phyloP scores from a whole-genome alignment of 2,888 invertebrate species.

The Netelia virgata region DNA sequence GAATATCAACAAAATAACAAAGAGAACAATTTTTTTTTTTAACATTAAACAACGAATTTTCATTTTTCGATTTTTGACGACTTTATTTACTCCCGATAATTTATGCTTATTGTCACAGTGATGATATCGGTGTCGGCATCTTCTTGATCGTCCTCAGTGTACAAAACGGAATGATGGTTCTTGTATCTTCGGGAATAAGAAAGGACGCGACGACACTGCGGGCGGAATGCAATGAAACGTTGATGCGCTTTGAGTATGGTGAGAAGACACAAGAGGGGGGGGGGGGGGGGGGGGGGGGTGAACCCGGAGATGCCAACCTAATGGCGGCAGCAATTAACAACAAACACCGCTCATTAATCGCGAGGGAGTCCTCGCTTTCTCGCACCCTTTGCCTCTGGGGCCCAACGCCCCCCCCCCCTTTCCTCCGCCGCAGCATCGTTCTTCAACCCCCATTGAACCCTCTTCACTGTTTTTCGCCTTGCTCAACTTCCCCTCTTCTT shows the following conservation, averaged over 20 bases:
- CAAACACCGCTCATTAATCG: constrained; percentile 85
- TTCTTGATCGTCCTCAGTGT: constrained; percentile 2
- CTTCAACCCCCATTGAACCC: constrained; percentile 34
- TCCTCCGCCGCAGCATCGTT: too few relatives aligned
- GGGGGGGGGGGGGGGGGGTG: constrained; percentile 56
- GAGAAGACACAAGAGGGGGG: constrained; percentile 50
- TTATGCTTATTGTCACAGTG: too few relatives aligned
- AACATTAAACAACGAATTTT: too few relatives aligned
- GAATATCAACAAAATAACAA: not conserved
- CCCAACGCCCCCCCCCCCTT: constrained; percentile 21
- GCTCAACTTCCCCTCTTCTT: constrained; percentile 24
- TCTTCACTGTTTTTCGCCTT: constrained; percentile 28
- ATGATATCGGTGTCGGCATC: not conserved
- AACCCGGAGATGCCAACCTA: constrained; percentile 82
- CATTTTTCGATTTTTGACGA: too few relatives aligned
- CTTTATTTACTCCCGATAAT: too few relatives aligned
- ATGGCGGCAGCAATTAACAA: constrained; percentile 85
- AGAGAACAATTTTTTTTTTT: not conserved
- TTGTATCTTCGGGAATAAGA: constrained; percentile 18
- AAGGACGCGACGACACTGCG: constrained; percentile 40
- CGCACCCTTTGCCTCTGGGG: constrained; percentile 57
- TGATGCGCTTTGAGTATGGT: constrained; percentile 26
- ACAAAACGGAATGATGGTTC: constrained; percentile 39
- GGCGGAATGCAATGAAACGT: constrained; percentile 70
- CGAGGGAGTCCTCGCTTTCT: constrained; percentile 77